Base-by-base conservation (phyloP, 2,888 invertebrate genomes). In the Heliconius charithonia region DNA sequence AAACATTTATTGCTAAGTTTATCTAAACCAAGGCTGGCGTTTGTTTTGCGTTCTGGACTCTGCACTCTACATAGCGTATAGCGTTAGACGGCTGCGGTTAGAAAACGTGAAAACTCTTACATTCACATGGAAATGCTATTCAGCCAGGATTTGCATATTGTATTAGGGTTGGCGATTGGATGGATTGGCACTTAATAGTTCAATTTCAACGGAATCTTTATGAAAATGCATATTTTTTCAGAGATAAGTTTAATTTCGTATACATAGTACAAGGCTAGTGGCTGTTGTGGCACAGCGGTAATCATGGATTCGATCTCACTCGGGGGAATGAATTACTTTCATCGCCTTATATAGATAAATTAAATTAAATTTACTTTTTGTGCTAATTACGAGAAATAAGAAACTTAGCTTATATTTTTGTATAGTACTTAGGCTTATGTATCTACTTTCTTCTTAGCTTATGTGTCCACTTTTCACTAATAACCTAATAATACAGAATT, bases 91-190 rank as follows among this genome's bases (percentile, higher is more conserved):
- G 74, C 75, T 75, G 81, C 72, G 80, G 77, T 79, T 79, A 79
- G 81, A 81, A 80, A 79, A 82, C 80, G 79, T 76, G 83, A 80
- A 84, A 83, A 83, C 80, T 80, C 79, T 74, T 75, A 80, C 79
- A 84, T 84, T 84, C 83, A 83, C 81, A 84, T 84, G 83, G 82
- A 83, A 83, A 84, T 84, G 81, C 79, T 81, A 79, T 80, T 80
- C 81, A 77, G 79, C 71, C 79, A 73, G 76, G 81, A 82, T 82
- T 84, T 83, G 81, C 83, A 83, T 83, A 79, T 77, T 73, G 81
- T 79, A 72, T 56, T 72, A 72, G 72, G 72, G 72, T 72, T 72
- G 72, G 16, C 59, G 59, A 25, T 59, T 69, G 81, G 79, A 80
- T 76, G 79, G 6, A 67, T 56, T 65, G 63, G 19, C 32, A 9